phyloP scores from a whole-genome alignment of 2,888 invertebrate species.

The Liodrosophila aerea region DNA sequence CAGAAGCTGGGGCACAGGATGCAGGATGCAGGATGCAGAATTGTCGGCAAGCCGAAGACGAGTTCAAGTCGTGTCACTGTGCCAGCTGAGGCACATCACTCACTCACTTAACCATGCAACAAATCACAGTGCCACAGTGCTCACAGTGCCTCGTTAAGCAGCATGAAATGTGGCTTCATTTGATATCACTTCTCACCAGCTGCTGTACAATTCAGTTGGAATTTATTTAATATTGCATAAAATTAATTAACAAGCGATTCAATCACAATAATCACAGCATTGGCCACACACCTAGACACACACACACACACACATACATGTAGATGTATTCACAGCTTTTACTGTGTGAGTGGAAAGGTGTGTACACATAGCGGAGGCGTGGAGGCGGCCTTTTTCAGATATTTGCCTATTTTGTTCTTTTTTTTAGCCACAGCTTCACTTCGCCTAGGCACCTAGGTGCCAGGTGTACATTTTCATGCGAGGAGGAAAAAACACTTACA shows the following conservation, averaged over 20 bases:
- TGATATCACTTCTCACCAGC: conserved; percentile 37
- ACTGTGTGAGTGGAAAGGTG: too few species aligned
- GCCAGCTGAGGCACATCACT: conserved; percentile 16
- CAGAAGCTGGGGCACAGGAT: too few species aligned
- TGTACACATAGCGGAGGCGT: conserved; percentile 32
- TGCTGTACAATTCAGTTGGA: conserved; percentile 49
- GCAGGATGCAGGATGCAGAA: conserved; percentile 16
- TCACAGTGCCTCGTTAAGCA: conserved; percentile 21
- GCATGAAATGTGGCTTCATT: conserved; percentile 32
- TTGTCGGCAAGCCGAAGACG: conserved; percentile 15
- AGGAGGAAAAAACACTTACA: conserved; percentile 35
- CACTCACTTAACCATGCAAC: conserved; percentile 4
- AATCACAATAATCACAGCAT: conserved; percentile 44
- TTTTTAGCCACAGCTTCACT: conserved; percentile 22
- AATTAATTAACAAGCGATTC: conserved; percentile 48
- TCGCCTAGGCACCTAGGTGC: conserved; percentile 9
- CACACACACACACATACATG: conserved; percentile 27
- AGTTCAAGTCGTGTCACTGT: conserved; percentile 24
- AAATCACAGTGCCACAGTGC: background rate
- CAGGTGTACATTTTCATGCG: conserved; percentile 66
- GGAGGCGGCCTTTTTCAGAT: conserved; percentile 28
- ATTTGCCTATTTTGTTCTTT: conserved; percentile 48
- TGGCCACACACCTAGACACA: conserved; percentile 18
- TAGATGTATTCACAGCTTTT: too few species aligned
- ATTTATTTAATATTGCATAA: conserved; percentile 56